Evolutionary conservation across 1,140 invertebrate genomes (phyloP).

Genomic region (Bombus difficillimus): DNA sequence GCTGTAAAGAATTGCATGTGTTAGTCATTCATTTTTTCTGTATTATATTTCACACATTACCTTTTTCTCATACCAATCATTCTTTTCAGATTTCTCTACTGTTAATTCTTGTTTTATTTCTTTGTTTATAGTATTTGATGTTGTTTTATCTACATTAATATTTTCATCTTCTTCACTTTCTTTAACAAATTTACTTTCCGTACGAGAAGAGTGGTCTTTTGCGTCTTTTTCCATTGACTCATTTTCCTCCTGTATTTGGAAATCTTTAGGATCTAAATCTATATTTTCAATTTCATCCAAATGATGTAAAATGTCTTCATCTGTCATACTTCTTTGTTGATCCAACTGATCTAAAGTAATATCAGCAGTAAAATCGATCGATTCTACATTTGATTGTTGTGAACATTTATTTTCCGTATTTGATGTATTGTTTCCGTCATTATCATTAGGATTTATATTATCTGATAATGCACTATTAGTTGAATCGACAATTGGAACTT

Average conservation of each 20-base stretch:
- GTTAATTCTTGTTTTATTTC: constrained; percentile 7
- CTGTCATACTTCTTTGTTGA: constrained; percentile 67
- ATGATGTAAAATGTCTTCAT: constrained; percentile 77
- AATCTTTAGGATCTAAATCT: constrained; percentile 67
- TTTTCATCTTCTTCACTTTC: constrained; percentile 41
- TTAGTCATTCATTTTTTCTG: not conserved
- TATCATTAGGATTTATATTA: constrained; percentile 17
- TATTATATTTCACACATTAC: constrained; percentile 40
- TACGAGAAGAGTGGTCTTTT: constrained; percentile 33
- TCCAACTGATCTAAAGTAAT: constrained; percentile 64
- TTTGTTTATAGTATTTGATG: constrained; percentile 10
- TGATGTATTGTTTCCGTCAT: constrained; percentile 15
- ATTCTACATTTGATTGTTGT: constrained; percentile 2
- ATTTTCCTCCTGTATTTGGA: constrained; percentile 37
- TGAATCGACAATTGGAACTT: not conserved
- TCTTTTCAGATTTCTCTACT: not conserved
- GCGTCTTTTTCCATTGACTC: not conserved
- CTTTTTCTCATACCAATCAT: constrained; percentile 69
- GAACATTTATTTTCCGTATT: not conserved
- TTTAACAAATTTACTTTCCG: constrained; percentile 41
- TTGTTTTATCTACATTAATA: constrained; percentile 28
- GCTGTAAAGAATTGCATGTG: constrained; percentile 61
- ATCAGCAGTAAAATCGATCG: constrained; percentile 63
- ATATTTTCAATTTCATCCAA: constrained; percentile 78
- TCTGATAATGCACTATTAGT: not conserved